Evolutionary conservation across 2,888 invertebrate genomes (phyloP).

Genomic region (Spisula subtruncata): DNA sequence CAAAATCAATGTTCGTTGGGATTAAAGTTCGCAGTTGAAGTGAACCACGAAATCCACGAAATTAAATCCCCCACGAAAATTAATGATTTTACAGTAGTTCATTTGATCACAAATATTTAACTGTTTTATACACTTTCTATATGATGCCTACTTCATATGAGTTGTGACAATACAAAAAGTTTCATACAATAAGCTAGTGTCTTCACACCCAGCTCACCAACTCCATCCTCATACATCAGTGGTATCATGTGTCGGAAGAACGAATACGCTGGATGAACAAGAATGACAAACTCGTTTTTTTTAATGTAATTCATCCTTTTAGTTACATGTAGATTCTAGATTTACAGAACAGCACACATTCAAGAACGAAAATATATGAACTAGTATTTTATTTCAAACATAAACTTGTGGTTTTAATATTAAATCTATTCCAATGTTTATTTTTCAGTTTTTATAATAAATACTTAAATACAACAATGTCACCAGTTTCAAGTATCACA

Average conservation of each 20-base stretch:
- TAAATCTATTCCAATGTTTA: not conserved
- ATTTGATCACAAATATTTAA: not conserved
- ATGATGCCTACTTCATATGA: not conserved
- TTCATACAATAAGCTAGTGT: too few species aligned
- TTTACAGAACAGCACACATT: not conserved
- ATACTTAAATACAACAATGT: not conserved
- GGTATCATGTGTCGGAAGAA: too few species aligned
- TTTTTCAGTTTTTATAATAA: not conserved
- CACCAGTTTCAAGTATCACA: not conserved
- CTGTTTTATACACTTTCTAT: not conserved
- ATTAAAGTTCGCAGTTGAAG: too few species aligned
- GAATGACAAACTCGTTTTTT: too few species aligned
- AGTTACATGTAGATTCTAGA: not conserved
- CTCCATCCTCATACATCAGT: too few species aligned
- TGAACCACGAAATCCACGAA: too few species aligned
- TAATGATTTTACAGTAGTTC: too few species aligned
- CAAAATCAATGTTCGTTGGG: too few species aligned
- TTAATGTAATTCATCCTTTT: not conserved
- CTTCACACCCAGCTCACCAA: not conserved
- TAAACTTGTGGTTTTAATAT: not conserved
- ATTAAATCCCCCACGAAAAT: too few species aligned
- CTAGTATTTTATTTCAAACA: slow-evolving; percentile 2
- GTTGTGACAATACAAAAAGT: too few species aligned
- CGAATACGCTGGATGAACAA: too few species aligned
- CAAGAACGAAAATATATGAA: not conserved